Evolutionary conservation across 2,797 vertebrate species (phyloP), one percentile per base, ranked within the genome.

Genomic region (Pangasius macronema): DNA sequence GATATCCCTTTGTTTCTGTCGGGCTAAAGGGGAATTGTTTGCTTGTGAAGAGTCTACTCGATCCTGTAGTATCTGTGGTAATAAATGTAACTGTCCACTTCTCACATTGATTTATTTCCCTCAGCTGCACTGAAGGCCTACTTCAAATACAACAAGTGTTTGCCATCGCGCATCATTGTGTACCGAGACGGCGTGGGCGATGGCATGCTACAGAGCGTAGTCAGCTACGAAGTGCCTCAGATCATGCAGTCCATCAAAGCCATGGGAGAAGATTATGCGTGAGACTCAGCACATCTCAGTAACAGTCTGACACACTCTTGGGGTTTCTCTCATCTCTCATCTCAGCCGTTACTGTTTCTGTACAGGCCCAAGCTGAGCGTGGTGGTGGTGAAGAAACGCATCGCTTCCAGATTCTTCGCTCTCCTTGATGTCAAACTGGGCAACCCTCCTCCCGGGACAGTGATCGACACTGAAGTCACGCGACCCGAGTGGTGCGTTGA

Each of bases 161-260:
- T 99, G 88, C 98, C 99, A 0, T 95, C 96, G 11, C 97, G 99
- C 20, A 97, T 99, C 90, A 94, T 99, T 0, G 96, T 99, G 89
- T 99, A 98, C 90, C 95, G 98, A 14, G 99, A 99, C 30, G 99
- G 99, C 0, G 98, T 99, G 13, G 99, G 98, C 6, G 99, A 99
- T 0, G 99, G 98, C 22, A 98, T 99, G 30, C 94, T 99, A 27
- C 94, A 96, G 75, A 96, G 96, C 0, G 92, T 99, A 72, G 97
- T 99, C 53, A 95, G 92, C 91, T 98, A 97, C 0, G 98, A 99
- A 93, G 95, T 99, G 2, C 91, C 96, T 10, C 99, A 99, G 49
- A 96, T 99, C 90, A 85, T 97, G 86, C 96, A 97, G 79, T 97
- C 96, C 88, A 96, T 99, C 87, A 96, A 93, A 87, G 94, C 95